Percentiles rank a stretch among this genome's conserved stretches.
These are phyloP conservation scores for Gambelia wislizenii DNA, from an alignment of 2,797 vertebrate species.

Conservation along the genomic window DNA sequence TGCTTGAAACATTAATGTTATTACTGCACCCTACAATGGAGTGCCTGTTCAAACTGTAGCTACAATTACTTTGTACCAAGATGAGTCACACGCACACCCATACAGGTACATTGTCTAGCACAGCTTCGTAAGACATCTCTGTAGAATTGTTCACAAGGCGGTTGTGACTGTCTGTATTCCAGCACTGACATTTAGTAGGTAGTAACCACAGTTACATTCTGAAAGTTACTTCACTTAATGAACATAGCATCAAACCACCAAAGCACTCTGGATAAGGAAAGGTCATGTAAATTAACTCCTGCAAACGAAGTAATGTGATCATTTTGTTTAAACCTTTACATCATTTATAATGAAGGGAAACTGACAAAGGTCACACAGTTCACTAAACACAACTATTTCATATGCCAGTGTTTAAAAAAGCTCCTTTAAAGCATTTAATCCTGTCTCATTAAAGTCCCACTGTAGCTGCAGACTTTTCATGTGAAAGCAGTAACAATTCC, in stretches of 20 bases:
- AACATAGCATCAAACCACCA: slow-evolving; percentile 22
- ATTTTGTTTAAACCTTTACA: slow-evolving; percentile 65
- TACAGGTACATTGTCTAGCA: slow-evolving; percentile 8
- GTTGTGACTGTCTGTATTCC: slow-evolving; percentile 48
- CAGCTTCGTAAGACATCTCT: slow-evolving; percentile 42
- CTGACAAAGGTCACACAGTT: slow-evolving; percentile 46
- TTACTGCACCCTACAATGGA: slow-evolving; percentile 24
- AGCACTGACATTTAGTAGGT: slow-evolving; percentile 17
- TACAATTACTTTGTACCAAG: slow-evolving; percentile 17
- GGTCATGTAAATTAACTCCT: slow-evolving; percentile 72
- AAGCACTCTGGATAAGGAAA: slow-evolving; percentile 59
- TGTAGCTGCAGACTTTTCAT: background rate
- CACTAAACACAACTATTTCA: slow-evolving; percentile 56
- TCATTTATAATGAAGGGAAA: slow-evolving; percentile 67
- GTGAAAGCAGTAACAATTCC: background rate
- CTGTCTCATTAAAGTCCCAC: slow-evolving; percentile 13
- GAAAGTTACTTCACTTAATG: slow-evolving; percentile 37
- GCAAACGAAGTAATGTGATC: slow-evolving; percentile 66
- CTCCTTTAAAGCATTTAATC: slow-evolving; percentile 52
- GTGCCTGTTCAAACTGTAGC: slow-evolving; percentile 30
- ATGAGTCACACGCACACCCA: background rate
- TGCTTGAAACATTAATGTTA: background rate
- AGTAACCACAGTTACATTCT: slow-evolving; percentile 54
- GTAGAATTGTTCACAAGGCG: slow-evolving; percentile 42
- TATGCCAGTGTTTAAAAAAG: slow-evolving; percentile 54